Evolutionary conservation across 2,113 vertebrate species (phyloP).

Genomic region (Hippocampus abdominalis): DNA sequence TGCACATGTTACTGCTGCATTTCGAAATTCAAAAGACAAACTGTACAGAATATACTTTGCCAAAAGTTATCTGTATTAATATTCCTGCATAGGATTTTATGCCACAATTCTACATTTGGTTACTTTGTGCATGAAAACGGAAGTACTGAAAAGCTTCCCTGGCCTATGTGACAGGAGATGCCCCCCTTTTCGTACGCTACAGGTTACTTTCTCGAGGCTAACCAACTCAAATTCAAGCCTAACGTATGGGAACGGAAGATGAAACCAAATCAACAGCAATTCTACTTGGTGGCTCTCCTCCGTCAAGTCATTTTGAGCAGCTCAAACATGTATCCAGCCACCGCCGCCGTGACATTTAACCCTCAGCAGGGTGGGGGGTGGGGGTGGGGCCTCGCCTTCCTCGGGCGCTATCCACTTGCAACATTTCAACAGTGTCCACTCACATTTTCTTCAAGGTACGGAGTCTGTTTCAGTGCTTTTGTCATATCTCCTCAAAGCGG

Average conservation of each 20-base stretch:
- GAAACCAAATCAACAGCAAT: slow-evolving; percentile 52
- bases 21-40: slow-evolving; percentile 85
- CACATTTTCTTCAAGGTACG: slow-evolving; percentile 69
- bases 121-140: slow-evolving; percentile 82
- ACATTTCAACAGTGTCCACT: slow-evolving; percentile 51
- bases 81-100: slow-evolving; percentile 94
- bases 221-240: slow-evolving; percentile 67
- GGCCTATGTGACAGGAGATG: slow-evolving; percentile 70
- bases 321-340: slow-evolving; percentile 61
- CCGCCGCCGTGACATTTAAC: slow-evolving; percentile 45
- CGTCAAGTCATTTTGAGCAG: slow-evolving; percentile 65
- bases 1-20: slow-evolving; percentile 90
- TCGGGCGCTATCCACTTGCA: slow-evolving; percentile 53
- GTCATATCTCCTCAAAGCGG: slow-evolving; percentile 43
- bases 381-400: slow-evolving; percentile 53
- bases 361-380: slow-evolving; percentile 44
- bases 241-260: slow-evolving; percentile 56
- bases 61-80: slow-evolving; percentile 82
- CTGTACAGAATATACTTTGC: slow-evolving; percentile 95
- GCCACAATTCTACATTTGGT: slow-evolving; percentile 88
- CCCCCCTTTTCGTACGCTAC: slow-evolving; percentile 61
- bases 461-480: slow-evolving; percentile 71
- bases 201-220: slow-evolving; percentile 73
- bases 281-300: slow-evolving; percentile 52
- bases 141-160: slow-evolving; percentile 72